Conservation (phyloP, 1,140 invertebrate species). For the Papilio aristodemus region DNA sequence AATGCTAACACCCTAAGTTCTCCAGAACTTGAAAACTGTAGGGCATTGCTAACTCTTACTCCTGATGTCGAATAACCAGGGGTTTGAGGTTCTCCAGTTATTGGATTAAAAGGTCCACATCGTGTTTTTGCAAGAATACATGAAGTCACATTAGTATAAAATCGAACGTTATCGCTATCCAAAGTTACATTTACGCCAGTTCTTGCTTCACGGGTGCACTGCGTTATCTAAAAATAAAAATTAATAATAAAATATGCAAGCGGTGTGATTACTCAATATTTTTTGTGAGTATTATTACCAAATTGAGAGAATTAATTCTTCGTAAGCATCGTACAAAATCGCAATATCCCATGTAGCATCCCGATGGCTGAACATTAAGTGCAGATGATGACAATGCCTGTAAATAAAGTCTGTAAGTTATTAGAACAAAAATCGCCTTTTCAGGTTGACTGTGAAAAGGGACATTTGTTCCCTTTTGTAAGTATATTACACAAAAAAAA, state of each 20-base stretch:
- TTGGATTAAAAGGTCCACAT: conserved; percentile 81
- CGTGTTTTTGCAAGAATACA: conserved; percentile 80
- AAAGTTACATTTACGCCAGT: conserved; percentile 74
- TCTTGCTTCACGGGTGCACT: conserved; percentile 77
- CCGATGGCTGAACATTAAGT: conserved; percentile 70
- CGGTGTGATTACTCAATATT: background rate
- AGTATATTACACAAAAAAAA: too few relatives aligned
- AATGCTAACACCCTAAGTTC: conserved; percentile 79
- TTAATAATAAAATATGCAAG: background rate
- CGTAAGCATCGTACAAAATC: conserved; percentile 81
- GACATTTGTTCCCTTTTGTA: too few relatives aligned
- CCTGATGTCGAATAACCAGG: conserved; percentile 65
- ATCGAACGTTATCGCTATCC: conserved; percentile 77
- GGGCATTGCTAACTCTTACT: conserved; percentile 70
- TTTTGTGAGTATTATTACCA: conserved; percentile 61
- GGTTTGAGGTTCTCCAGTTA: conserved; percentile 81
- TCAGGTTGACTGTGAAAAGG: too few relatives aligned
- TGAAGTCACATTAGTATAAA: conserved; percentile 81
- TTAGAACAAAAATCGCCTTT: too few relatives aligned
- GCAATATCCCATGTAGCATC: conserved; percentile 80
- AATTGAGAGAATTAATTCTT: conserved; percentile 79
- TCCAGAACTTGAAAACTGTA: conserved; percentile 79
- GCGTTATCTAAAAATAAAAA: conserved; percentile 68
- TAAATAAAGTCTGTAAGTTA: conserved; percentile 38
- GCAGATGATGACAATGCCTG: conserved; percentile 72